These are phyloP conservation scores for Acyrthosiphon pisum DNA, from an alignment of 1,140 invertebrate species.

Conservation along the genomic window DNA sequence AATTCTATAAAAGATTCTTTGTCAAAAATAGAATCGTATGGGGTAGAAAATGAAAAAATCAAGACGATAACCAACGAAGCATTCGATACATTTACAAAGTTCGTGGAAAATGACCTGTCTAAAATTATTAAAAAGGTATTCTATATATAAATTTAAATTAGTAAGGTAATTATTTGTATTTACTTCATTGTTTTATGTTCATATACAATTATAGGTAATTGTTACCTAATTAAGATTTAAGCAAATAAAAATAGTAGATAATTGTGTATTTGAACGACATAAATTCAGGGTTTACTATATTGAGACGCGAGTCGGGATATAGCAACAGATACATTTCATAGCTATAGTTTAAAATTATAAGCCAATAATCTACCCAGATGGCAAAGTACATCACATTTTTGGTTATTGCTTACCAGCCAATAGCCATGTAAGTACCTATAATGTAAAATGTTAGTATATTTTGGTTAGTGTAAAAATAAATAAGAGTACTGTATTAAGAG, in stretches of 20 bases:
- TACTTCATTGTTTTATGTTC: background rate
- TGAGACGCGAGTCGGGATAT: background rate
- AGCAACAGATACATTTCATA: background rate
- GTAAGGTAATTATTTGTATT: background rate
- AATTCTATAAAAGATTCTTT: background rate
- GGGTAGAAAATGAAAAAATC: conserved; percentile 7
- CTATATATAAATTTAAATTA: background rate
- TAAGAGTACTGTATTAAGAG: background rate
- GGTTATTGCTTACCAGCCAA: too few relatives aligned
- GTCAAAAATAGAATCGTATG: background rate
- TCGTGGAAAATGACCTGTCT: background rate
- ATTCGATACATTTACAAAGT: background rate
- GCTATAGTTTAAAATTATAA: background rate
- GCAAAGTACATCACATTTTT: background rate
- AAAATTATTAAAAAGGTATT: conserved; percentile 1
- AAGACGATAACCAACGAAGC: background rate
- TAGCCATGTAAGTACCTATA: background rate
- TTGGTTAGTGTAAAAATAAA: background rate
- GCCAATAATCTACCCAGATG: background rate
- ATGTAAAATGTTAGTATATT: background rate
- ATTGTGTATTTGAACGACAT: background rate
- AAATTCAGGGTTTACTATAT: background rate
- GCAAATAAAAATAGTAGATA: background rate
- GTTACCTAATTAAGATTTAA: background rate
- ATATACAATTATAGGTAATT: background rate